These are phyloP conservation scores for Nephotettix cincticeps DNA, from an alignment of 1,140 invertebrate genomes.

Conservation along the genomic window DNA sequence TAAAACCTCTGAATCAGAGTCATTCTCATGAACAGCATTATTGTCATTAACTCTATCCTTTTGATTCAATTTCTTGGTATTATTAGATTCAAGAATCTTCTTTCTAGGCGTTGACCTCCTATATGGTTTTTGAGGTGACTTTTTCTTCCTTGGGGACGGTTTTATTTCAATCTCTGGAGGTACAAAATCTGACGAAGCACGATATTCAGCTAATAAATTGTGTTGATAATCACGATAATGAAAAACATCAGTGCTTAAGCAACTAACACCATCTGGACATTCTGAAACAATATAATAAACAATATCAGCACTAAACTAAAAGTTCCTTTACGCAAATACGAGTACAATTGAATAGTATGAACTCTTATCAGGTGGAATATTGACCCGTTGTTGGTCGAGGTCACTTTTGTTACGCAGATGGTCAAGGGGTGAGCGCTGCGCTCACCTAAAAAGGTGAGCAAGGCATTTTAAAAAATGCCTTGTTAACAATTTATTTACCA, in stretches of 20 bases:
- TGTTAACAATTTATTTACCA: not conserved
- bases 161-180: not conserved
- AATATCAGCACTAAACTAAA: not conserved
- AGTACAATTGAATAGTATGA: not conserved
- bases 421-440: not conserved
- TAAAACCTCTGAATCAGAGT: not conserved
- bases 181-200: slow-evolving; percentile 17
- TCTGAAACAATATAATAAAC: slow-evolving; percentile 32
- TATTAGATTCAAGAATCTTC: too few relatives aligned
- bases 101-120: not conserved
- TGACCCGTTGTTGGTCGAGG: not conserved
- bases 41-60: too few relatives aligned
- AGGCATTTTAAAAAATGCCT: not conserved
- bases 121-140: not conserved
- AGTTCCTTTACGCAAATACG: not conserved
- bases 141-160: slow-evolving; percentile 13
- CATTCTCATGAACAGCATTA: not conserved
- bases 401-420: too few relatives aligned
- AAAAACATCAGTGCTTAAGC: slow-evolving; percentile 31
- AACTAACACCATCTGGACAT: slow-evolving; percentile 33
- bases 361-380: not conserved
- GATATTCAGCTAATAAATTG: slow-evolving; percentile 29
- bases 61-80: not conserved
- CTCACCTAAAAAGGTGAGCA: not conserved
- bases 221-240: slow-evolving; percentile 38